Percentiles rank a stretch among this genome's conserved stretches.
These are phyloP conservation scores for Scaptomyza tumidula DNA, from an alignment of 2,888 invertebrate species.

Conservation along the genomic window DNA sequence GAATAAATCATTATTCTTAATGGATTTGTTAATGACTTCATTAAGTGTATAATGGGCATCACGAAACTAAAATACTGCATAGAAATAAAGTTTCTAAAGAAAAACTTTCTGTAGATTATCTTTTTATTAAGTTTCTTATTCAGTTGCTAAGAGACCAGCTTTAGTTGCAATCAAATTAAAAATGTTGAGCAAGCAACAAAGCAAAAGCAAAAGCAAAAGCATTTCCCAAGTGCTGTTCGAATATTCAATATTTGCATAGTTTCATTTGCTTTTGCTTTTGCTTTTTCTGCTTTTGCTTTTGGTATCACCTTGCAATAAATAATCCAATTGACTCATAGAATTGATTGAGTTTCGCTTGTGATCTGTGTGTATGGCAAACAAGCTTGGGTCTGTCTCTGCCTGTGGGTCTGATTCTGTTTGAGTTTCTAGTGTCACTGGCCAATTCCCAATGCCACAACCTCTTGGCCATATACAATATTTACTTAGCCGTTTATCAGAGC, in stretches of 20 bases:
- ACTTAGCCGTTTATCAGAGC: constrained; percentile 27
- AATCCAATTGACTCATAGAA: constrained; percentile 26
- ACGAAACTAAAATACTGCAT: too few species aligned
- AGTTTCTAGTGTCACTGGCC: constrained; percentile 29
- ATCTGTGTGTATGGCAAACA: constrained; percentile 13
- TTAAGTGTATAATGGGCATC: neutral
- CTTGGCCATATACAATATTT: constrained; percentile 37
- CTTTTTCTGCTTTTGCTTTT: constrained; percentile 10
- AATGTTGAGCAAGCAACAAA: too few species aligned
- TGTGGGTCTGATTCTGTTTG: neutral
- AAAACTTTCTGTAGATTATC: neutral
- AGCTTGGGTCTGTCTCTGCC: neutral
- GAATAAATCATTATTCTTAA: neutral
- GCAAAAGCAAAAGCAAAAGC: too few species aligned
- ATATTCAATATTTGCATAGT: constrained; percentile 38
- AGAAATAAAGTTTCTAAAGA: neutral
- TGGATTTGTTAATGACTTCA: neutral
- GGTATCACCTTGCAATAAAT: constrained; percentile 35
- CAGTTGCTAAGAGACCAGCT: too few species aligned
- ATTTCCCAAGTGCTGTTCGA: constrained; percentile 37
- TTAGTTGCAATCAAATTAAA: too few species aligned
- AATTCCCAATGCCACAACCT: constrained; percentile 36
- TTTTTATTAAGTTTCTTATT: too few species aligned
- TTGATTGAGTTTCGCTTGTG: constrained; percentile 35
- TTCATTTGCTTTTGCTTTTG: constrained; percentile 6